Conservation (phyloP, 2,888 invertebrate genomes). For the Xylota sylvarum region DNA sequence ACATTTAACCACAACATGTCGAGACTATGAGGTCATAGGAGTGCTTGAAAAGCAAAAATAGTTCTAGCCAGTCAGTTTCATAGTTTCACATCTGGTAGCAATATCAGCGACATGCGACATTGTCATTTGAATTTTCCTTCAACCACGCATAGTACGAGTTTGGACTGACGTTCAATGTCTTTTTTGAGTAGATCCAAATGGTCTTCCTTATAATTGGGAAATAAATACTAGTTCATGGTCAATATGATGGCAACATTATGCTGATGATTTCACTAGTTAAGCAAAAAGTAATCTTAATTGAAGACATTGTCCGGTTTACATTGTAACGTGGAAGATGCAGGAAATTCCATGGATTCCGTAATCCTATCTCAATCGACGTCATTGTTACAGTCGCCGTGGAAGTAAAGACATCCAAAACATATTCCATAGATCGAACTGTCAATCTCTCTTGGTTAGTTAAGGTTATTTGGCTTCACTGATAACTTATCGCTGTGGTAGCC, state of each 20-base stretch:
- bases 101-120: conserved; percentile 26
- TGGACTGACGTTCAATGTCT: conserved; percentile 51
- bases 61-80: conserved; percentile 38
- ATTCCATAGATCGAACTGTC: too few species aligned
- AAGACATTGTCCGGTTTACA: too few species aligned
- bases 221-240: neutral
- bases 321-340: too few species aligned
- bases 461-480: too few species aligned
- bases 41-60: conserved; percentile 35
- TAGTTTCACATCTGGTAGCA: conserved; percentile 51
- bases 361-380: too few species aligned
- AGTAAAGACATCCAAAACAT: too few species aligned
- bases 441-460: too few species aligned
- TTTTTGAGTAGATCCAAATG: conserved; percentile 14
- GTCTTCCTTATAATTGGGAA: neutral
- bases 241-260: neutral
- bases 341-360: too few species aligned
- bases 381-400: too few species aligned
- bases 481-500: too few species aligned
- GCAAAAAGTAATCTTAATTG: too few species aligned
- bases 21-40: conserved; percentile 64
- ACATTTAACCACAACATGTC: conserved; percentile 31
- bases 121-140: conserved; percentile 27
- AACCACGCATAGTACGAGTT: conserved; percentile 19
- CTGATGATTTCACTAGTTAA: too few species aligned